A percentile compares a stretch with the other conserved stretches of the same genome.
Evolutionary conservation across 2,113 vertebrate genomes (phyloP).

Genomic region (Pseudopipra pipra): DNA sequence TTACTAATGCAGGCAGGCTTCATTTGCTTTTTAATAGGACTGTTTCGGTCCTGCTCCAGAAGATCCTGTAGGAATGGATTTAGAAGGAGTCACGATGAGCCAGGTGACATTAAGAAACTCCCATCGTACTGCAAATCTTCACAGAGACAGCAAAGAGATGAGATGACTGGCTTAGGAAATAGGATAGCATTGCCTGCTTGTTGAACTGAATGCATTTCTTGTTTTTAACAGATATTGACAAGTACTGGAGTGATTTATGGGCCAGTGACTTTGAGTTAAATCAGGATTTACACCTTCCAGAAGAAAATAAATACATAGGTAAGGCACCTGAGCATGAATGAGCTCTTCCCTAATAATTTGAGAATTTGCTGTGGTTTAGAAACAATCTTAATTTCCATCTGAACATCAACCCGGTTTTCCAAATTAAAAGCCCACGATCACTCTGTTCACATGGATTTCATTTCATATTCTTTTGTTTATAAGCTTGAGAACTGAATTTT

Average conservation of each 20-base stretch:
- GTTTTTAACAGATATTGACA: conserved; percentile 80
- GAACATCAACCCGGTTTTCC: background rate
- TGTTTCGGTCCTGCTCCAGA: background rate
- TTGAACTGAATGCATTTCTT: background rate
- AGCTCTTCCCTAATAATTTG: background rate
- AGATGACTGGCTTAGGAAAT: background rate
- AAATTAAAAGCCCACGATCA: background rate
- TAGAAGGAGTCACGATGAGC: background rate
- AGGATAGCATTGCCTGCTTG: background rate
- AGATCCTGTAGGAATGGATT: background rate
- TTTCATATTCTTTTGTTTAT: background rate
- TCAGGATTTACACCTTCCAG: conserved; percentile 87
- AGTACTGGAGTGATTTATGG: conserved; percentile 86
- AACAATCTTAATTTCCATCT: background rate
- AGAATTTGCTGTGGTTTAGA: background rate
- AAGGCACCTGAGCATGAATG: background rate
- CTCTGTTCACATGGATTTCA: background rate
- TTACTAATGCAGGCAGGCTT: background rate
- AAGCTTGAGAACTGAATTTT: background rate
- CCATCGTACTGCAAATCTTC: background rate
- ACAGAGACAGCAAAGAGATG: background rate
- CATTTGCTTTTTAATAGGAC: background rate
- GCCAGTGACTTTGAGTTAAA: conserved; percentile 82
- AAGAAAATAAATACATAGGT: conserved; percentile 96
- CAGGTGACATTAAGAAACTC: background rate